Base-by-base conservation (phyloP, 1,140 invertebrate genomes). In the Kradibia gibbosae region DNA sequence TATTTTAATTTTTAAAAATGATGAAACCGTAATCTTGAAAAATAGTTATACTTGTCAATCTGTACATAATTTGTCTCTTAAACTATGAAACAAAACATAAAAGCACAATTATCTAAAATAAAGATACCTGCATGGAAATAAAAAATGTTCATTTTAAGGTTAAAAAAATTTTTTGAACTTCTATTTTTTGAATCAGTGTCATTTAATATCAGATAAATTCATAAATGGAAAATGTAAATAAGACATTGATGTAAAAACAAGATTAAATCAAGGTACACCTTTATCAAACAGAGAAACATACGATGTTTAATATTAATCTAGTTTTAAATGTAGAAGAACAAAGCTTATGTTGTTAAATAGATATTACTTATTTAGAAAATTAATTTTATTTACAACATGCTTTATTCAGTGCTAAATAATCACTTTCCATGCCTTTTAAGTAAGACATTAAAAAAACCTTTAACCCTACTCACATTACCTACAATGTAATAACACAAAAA, bases 1-100 rank as follows among this genome's bases (percentile, higher is more conserved):
- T n/a, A 42, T 76, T 62, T 76, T 62, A 62, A 74, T 55, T n/a
- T n/a, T n/a, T 36, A 55, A 57, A 20, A 31, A 57, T 57, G 28
- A 22, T 15, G 36, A 74, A 50, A 34, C 25, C 4, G 20, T 8
- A 31, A 53, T 77, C 75, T 50, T 31, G 22, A 8, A 50, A 42
- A 34, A 34, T 31, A 25, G 28, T 78, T 45, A 78, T 57, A 78
- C 70, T 71, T 78, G 75, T 78, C 77, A 67, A 28, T 71, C 53
- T 34, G 77, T n/a, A n/a, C n/a, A 57, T 71, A 70, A 78, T 78
- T 55, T 55, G 71, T 78, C 77, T 71, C 10, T 25, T 34, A 36
- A 55, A 25, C 20, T 28, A 34, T 25, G 28, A 53, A 65, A 78
- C 48, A 48, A 71, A 50, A 70, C 55, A 25, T 36, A 53, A n/a